phyloP scores from a whole-genome alignment of 1,140 invertebrate species.

The Panulirus ornatus region DNA sequence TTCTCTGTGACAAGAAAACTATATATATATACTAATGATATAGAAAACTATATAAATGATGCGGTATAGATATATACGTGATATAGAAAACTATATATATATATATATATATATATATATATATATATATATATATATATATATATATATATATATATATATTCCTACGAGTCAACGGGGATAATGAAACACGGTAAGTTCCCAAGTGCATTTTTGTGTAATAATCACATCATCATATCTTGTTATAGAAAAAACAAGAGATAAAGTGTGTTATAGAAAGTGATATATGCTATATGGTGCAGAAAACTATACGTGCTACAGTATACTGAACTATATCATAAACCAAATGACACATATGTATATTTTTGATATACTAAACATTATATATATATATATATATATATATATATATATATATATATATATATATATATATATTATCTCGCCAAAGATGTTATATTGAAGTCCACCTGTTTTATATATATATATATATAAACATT shows the following conservation, averaged over 20 bases:
- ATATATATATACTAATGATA: too few species aligned
- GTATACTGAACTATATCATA: not conserved
- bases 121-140: constrained; percentile 9
- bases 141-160: too few species aligned
- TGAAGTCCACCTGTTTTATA: not conserved
- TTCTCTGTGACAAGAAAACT: too few species aligned
- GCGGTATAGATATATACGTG: too few species aligned
- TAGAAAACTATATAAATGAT: too few species aligned
- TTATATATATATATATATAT: not conserved
- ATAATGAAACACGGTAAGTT: too few species aligned
- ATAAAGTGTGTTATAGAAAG: not conserved
- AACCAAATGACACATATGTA: not conserved
- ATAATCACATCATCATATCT: too few species aligned
- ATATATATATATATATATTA: not conserved
- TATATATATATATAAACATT: not conserved
- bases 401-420: not conserved
- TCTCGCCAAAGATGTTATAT: not conserved
- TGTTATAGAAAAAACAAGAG: not conserved
- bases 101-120: too few species aligned
- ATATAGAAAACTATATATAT: too few species aligned
- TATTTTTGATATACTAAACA: not conserved
- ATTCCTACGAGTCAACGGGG: too few species aligned
- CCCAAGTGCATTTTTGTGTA: too few species aligned
- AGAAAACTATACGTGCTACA: not conserved
- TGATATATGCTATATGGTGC: not conserved